Evolutionary conservation across 2,888 invertebrate species (phyloP), one percentile per base, ranked within the genome.

Genomic region (Mesoligia furuncula): DNA sequence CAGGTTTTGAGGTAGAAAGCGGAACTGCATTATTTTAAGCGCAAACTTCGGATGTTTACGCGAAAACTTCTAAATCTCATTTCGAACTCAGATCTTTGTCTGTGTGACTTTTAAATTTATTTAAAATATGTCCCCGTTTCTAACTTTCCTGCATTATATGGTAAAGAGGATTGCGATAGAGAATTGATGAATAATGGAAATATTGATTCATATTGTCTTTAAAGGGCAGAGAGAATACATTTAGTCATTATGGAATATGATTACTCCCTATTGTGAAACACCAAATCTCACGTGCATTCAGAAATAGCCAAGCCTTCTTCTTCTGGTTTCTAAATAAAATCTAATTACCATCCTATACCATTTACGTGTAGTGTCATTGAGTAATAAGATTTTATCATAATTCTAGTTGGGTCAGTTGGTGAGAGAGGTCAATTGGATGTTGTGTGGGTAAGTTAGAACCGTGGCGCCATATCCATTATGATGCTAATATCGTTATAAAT

Each of bases 361-460:
- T 64, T 68, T 54, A 82, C 17, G 8, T 54, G 2, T 36, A 68
- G 31, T 36, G 48, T 6, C 24, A 31, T 81, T 65, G 57, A 31
- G 27, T n/a, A 64, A 39, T 51, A 82, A 48, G 67, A 64, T 64
- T 59, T 74, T 81, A 83, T 77, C 27, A 68, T 72, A 13, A 73
- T 70, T 69, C 24, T 69, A 69, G 66, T 59, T 36, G 8, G 67
- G 57, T 84, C 80, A 80, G 45, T 36, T 69, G 31, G 48, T 62
- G 45, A 45, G 70, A 81, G 31, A 80, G 74, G 74, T 82, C 74
- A 84, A 81, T 59, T 74, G 51, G 57, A 80, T 73, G 36, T 71
- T 61, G 17, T 59, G 78, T 73, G 57, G 36, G 77, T 65, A 54
- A 62, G 42, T 17, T 13, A 70, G 62, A 64, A 68, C 17, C 36